Percentiles rank a stretch among this genome's conserved stretches.
Evolutionary conservation across 2,113 vertebrate genomes (phyloP).

Genomic region (Herpetotheres cachinnans): DNA sequence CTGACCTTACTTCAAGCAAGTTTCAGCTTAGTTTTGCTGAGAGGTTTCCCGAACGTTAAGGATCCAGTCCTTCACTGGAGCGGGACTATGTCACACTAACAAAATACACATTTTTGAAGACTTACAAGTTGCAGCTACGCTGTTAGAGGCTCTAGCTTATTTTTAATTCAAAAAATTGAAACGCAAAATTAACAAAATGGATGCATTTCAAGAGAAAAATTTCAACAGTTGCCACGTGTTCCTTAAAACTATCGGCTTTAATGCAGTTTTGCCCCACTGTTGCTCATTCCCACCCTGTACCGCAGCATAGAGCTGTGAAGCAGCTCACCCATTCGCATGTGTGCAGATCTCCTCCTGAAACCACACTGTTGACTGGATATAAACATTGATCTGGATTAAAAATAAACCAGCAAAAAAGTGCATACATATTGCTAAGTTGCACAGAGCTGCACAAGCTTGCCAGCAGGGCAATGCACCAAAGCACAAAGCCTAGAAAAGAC

Average conservation of each 20-base stretch:
- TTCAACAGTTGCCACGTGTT: background rate
- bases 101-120: background rate
- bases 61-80: background rate
- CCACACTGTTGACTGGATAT: background rate
- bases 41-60: background rate
- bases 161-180: background rate
- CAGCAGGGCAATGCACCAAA: background rate
- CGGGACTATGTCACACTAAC: background rate
- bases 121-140: background rate
- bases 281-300: background rate
- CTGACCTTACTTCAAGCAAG: background rate
- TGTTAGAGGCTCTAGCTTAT: background rate
- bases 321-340: background rate
- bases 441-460: background rate
- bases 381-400: background rate
- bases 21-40: background rate
- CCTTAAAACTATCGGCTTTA: background rate
- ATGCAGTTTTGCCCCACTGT: background rate
- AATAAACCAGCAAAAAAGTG: background rate
- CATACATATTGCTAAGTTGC: fast-evolving
- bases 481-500: background rate
- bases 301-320: background rate
- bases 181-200: background rate
- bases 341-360: background rate
- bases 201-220: background rate